Base-by-base conservation (phyloP, 2,888 invertebrate species). In the Allolobophora icterica region DNA sequence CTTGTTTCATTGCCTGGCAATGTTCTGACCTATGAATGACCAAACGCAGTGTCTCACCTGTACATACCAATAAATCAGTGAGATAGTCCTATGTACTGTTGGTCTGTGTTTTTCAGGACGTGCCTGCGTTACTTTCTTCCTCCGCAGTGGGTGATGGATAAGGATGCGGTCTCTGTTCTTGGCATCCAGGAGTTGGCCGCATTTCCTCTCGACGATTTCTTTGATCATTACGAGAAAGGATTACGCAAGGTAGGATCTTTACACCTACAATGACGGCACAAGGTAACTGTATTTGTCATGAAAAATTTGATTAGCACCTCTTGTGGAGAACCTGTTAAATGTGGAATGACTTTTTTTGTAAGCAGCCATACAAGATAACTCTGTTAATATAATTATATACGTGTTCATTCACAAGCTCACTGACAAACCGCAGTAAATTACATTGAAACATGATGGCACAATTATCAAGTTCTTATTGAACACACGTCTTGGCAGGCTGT, bases 131-230 rank as follows among this genome's bases (percentile, higher is more conserved):
- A 95, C 92, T 95, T 95, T 93, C 93, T 95, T 90, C 95, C 95
- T 0, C 95, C 95, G 8, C 94, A 95, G 91, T 95, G 95, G 95
- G 93, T 94, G 40, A 95, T 95, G 94, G 95, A 95, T 92, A 95
- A 95, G 92, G 95, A 95, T 91, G 93, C 94, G 15, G 95, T 95
- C 90, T 94, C 95, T 8, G 93, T 93, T 84, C 94, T 95, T 93
- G 93, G 94, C 8, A 92, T 94, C 17, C 94, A 94, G 91, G 95
- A 95, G 91, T 93, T 95, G 40, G 94, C 94, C 21, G 93, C 94
- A 45, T 95, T 95, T 91, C 95, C 95, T 30, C 92, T 95, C n/a
- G 95, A 95, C 91, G 95, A 95, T 92, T 95, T 95, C 94, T 95
- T 95, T 91, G 95, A 95, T 92, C 95, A 95, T 92, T 95, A 95